Conservation (phyloP, 2,113 vertebrate genomes). For the Triplophysa siluroides region DNA sequence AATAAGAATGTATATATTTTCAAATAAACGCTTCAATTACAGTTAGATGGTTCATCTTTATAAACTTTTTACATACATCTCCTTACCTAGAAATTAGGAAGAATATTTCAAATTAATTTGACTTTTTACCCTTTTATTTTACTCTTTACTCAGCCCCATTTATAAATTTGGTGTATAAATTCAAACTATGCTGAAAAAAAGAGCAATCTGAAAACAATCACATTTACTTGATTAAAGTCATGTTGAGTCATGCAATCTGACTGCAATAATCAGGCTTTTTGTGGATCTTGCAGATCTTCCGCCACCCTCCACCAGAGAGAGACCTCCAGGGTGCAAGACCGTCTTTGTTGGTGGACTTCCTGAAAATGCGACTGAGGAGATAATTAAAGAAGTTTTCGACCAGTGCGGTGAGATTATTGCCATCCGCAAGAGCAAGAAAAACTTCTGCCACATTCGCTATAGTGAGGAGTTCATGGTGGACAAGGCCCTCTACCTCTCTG, state of each 20-base stretch:
- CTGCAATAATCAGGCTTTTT: neutral
- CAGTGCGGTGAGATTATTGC: slow-evolving; percentile 88
- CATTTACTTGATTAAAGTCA: neutral
- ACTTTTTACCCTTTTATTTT: too few species aligned
- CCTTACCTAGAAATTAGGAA: too few species aligned
- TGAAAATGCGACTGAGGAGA: slow-evolving; percentile 87
- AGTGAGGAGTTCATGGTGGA: slow-evolving; percentile 91
- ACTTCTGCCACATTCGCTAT: slow-evolving; percentile 92
- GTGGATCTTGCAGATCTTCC: slow-evolving; percentile 78
- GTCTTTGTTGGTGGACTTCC: slow-evolving; percentile 90
- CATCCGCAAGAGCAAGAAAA: slow-evolving; percentile 93
- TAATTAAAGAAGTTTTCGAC: slow-evolving; percentile 89
- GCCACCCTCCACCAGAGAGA: slow-evolving; percentile 87
- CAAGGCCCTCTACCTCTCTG: slow-evolving; percentile 87
- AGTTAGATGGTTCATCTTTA: neutral
- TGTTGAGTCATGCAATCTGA: neutral
- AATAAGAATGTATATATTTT: too few species aligned
- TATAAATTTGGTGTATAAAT: too few species aligned
- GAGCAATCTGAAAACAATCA: neutral
- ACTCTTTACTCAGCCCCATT: too few species aligned
- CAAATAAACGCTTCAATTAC: neutral
- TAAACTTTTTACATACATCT: too few species aligned
- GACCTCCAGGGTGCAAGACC: slow-evolving; percentile 89
- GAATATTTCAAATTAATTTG: too few species aligned
- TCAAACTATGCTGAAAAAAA: too few species aligned